phyloP scores from a whole-genome alignment of 2,888 invertebrate genomes.

The Bombylius discolor region DNA sequence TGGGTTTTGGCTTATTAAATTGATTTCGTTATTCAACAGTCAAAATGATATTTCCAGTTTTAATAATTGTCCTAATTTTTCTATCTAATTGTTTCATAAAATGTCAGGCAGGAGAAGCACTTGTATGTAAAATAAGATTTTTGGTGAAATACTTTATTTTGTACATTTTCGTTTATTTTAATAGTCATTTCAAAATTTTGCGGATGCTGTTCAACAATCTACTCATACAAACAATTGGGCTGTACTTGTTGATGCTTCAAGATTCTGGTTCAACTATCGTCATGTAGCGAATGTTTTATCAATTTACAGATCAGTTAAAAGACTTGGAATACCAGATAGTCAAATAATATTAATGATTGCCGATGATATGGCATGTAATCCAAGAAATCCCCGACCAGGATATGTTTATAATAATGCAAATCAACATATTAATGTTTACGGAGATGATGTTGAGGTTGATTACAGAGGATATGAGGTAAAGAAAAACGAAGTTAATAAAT shows the following conservation, averaged over 20 bases:
- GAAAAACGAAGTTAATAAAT: no score
- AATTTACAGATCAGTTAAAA: slow-evolving; percentile 93
- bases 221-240: slow-evolving; percentile 98
- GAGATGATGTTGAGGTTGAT: slow-evolving; percentile 98
- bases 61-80: no score
- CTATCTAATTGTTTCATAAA: no score
- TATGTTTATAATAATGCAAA: slow-evolving; percentile 97
- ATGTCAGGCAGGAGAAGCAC: no score
- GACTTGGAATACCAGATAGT: slow-evolving; percentile 95
- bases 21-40: no score
- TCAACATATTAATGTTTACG: slow-evolving; percentile 97
- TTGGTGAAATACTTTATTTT: no score
- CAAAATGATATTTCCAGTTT: no score
- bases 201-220: slow-evolving; percentile 28
- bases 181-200: slow-evolving; percentile 23
- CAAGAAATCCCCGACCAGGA: slow-evolving; percentile 92
- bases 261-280: slow-evolving; percentile 99
- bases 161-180: no score
- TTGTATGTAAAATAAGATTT: no score
- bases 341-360: slow-evolving; percentile 99
- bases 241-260: slow-evolving; percentile 92
- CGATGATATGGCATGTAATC: slow-evolving; percentile 99
- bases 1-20: no score
- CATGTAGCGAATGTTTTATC: slow-evolving; percentile 98
- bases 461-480: slow-evolving; percentile 82